Evolutionary conservation across 1,140 invertebrate species (phyloP).

Genomic region (Phenacoccus solenopsis): DNA sequence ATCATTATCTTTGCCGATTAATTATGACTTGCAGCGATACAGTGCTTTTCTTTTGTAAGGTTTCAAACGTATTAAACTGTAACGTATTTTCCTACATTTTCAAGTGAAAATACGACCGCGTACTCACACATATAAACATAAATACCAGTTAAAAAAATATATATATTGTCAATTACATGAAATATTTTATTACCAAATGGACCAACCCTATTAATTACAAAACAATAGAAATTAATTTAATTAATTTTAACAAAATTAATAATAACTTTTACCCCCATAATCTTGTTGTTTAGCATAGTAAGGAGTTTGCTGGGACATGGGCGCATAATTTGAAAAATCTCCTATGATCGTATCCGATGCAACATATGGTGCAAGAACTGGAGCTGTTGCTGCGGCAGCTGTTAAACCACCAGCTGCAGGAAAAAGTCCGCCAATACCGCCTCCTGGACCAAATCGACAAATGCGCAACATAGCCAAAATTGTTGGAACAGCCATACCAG

Average conservation of each 20-base stretch:
- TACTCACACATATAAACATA: neutral
- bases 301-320: neutral
- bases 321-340: neutral
- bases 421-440: neutral
- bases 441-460: conserved; percentile 7
- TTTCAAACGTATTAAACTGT: neutral
- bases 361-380: neutral
- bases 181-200: no score
- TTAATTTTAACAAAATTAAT: neutral
- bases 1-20: neutral
- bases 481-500: conserved; percentile 45
- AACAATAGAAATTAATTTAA: neutral
- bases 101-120: neutral
- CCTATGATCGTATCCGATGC: neutral
- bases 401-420: neutral
- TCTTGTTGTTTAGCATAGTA: conserved; percentile 8
- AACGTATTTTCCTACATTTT: neutral
- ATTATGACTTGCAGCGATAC: neutral
- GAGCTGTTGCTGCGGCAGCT: neutral
- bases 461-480: conserved; percentile 40
- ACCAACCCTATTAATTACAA: neutral
- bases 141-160: neutral
- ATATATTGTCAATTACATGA: neutral
- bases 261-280: conserved; percentile 6
- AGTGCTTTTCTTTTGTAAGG: neutral